Evolutionary conservation across 2,113 vertebrate species (phyloP).

Genomic region (Odontesthes bonariensis): DNA sequence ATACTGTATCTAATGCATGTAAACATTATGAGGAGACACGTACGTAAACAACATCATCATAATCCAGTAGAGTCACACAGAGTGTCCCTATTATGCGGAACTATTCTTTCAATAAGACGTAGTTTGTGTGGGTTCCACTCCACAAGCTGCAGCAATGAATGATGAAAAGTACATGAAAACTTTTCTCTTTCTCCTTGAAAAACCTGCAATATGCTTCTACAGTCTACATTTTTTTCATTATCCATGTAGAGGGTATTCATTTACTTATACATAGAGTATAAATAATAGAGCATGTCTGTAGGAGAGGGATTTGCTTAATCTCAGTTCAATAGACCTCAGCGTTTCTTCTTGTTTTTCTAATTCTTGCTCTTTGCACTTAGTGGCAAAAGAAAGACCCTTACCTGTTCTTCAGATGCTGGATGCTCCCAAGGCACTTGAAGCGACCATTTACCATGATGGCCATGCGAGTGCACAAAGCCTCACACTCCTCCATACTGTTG

Average conservation of each 20-base stretch:
- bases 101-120: too few species aligned
- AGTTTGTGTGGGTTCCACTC: too few species aligned
- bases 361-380: not conserved
- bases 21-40: too few species aligned
- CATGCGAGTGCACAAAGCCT: slow-evolving; percentile 89
- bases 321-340: slow-evolving; percentile 26
- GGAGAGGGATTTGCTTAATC: slow-evolving; percentile 43
- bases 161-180: too few species aligned
- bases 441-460: slow-evolving; percentile 96
- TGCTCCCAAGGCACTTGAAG: slow-evolving; percentile 93
- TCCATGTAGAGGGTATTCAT: not conserved
- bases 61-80: too few species aligned
- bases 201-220: too few species aligned
- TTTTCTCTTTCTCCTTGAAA: too few species aligned
- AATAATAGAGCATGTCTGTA: slow-evolving; percentile 28
- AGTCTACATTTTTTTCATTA: slow-evolving; percentile 14
- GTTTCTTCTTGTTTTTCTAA: not conserved
- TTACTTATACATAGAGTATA: slow-evolving; percentile 42
- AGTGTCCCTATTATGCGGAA: too few species aligned
- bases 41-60: too few species aligned
- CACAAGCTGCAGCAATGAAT: too few species aligned
- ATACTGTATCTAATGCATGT: too few species aligned
- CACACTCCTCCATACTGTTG: slow-evolving; percentile 82
- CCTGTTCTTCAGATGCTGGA: slow-evolving; percentile 89
- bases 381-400: slow-evolving; percentile 45